Conservation (phyloP, 1,140 invertebrate genomes). For the Drosophila tsacasi region DNA sequence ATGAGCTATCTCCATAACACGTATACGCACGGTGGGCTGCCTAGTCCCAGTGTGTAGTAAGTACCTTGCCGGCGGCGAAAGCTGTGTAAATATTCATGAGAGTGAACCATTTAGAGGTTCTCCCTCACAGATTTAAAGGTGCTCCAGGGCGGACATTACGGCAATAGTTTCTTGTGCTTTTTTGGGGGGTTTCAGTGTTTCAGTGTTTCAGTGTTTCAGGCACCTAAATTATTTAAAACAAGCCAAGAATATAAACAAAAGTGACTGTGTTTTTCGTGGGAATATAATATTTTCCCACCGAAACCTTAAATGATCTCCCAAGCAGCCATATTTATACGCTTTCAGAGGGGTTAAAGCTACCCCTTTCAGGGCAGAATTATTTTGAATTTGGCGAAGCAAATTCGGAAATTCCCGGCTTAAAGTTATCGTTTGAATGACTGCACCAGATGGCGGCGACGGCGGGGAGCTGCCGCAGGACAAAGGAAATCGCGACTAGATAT, state of each 20-base stretch:
- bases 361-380: neutral
- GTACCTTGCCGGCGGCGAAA: neutral
- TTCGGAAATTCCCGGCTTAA: conserved; percentile 21
- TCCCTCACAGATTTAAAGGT: neutral
- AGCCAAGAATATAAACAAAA: too few relatives aligned
- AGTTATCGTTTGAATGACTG: conserved; percentile 41
- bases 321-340: neutral
- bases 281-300: neutral
- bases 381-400: conserved; percentile 22
- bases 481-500: conserved; percentile 66
- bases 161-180: too few relatives aligned
- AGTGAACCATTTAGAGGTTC: neutral
- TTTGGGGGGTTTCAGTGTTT: too few relatives aligned
- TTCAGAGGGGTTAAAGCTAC: neutral
- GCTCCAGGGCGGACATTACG: neutral
- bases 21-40: conserved; percentile 26
- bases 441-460: neutral
- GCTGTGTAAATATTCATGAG: conserved; percentile 2
- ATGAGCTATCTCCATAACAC: conserved; percentile 34
- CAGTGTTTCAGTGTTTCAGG: too few relatives aligned
- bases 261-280: neutral
- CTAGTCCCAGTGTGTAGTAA: too few relatives aligned
- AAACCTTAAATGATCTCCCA: neutral
- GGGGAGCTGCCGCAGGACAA: conserved; percentile 3
- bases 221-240: neutral